phyloP scores from a whole-genome alignment of 2,888 invertebrate species.

The Diarsia mendica region DNA sequence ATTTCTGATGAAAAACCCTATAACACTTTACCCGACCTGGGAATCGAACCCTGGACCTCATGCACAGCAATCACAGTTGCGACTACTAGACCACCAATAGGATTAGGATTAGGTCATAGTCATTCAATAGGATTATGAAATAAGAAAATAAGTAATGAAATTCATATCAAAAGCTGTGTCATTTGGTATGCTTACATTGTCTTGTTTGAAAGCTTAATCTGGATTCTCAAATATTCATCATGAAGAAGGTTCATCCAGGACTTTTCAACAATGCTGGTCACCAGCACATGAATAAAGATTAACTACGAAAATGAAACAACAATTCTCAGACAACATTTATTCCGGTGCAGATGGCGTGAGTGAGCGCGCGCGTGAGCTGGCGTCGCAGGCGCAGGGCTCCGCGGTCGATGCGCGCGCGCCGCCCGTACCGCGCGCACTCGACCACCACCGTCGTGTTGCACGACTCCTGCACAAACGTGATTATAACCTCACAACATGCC shows the following conservation, averaged over 20 bases:
- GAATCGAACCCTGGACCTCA: no score
- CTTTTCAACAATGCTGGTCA: background rate
- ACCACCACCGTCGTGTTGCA: conserved; percentile 86
- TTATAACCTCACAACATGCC: conserved; percentile 68
- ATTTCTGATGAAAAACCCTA: no score
- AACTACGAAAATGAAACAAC: conserved; percentile 46
- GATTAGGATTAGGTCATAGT: no score
- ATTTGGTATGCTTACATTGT: background rate
- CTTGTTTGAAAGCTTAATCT: background rate
- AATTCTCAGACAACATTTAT: conserved; percentile 74
- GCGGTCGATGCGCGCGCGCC: conserved; percentile 80
- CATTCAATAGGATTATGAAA: no score
- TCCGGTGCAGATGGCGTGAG: conserved; percentile 75
- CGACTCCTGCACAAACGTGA: conserved; percentile 82
- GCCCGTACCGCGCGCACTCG: conserved; percentile 82
- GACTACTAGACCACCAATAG: no score
- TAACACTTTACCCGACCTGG: no score
- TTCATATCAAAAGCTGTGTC: no score
- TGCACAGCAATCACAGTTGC: no score
- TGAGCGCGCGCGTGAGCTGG: conserved; percentile 76
- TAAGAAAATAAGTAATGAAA: no score
- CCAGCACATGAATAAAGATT: background rate
- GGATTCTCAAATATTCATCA: background rate
- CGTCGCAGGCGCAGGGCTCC: conserved; percentile 79
- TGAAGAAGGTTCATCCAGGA: background rate